Evolutionary conservation across 2,797 vertebrate species (phyloP), one percentile per base, ranked within the genome.

Genomic region (Novumbra hubbsi): DNA sequence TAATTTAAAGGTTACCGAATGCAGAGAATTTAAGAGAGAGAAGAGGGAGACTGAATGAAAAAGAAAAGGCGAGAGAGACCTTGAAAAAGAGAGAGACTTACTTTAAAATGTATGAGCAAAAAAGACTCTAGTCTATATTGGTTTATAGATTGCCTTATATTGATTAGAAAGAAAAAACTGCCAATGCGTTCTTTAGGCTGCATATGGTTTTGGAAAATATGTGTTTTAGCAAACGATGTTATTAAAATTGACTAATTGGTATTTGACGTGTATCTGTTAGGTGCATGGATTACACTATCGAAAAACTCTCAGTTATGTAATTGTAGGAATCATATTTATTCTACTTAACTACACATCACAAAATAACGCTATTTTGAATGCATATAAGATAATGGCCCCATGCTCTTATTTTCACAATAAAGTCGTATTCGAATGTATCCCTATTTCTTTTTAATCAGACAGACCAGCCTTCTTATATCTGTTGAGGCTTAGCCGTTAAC

Each of bases 341-440:
- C 85, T 76, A 88, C 77, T 84, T 75, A 79, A 85, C 77, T 83
- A 67, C 78, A 79, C 74, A 78, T 77, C 82, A 4, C 27, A 3
- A 79, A 83, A 77, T 64, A 77, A 78, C 71, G 76, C 17, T 17
- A 72, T 83, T 84, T 83, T 82, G 73, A 81, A 79, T 72, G 41
- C 41, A 41, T 41, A 7, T n/a, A n/a, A n/a, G n/a, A n/a, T n/a
- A n/a, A n/a, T 41, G 41, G 41, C 41, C 5, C 9, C 9, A 41
- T 41, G 41, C 3, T 45, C 9, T 45, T 14, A 11, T 86, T 87
- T 91, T 88, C 89, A 85, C 82, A 64, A 80, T 74, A 79, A 92
- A 92, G 92, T 87, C 90, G 85, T 79, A 83, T 85, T 88, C 79
- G 80, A 60, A 14, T 83, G 85, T 83, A 45, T 45, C 9, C 41